Conservation (phyloP, 2,113 vertebrate species). For the Halcyon malimbica region DNA sequence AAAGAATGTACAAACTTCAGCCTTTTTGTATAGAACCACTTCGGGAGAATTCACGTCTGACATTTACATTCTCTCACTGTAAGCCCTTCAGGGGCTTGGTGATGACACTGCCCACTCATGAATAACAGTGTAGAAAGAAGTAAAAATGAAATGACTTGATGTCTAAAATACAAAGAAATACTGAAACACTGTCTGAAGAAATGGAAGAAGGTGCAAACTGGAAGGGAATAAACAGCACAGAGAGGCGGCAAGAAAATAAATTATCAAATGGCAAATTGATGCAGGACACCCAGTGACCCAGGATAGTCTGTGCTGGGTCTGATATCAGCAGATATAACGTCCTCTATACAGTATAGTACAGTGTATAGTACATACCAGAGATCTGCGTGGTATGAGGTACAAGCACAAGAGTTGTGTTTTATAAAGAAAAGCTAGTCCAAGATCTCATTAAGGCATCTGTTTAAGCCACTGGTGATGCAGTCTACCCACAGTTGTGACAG, state of each 20-base stretch:
- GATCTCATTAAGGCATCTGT: background rate
- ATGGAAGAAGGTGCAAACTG: background rate
- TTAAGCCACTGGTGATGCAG: background rate
- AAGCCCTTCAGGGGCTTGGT: background rate
- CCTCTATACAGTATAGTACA: background rate
- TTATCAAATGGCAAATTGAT: background rate
- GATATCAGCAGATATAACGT: background rate
- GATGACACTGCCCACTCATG: background rate
- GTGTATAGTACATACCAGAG: background rate
- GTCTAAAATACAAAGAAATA: background rate
- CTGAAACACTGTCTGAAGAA: background rate
- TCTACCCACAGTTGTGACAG: background rate
- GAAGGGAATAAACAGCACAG: background rate
- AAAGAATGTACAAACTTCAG: background rate
- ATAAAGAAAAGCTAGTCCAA: background rate
- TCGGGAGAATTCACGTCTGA: background rate
- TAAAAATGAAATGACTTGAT: background rate
- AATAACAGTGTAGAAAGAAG: background rate
- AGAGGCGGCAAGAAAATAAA: background rate
- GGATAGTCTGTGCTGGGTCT: background rate
- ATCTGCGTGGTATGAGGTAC: background rate
- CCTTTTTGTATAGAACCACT: background rate
- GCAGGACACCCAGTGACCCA: background rate
- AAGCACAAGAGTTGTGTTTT: background rate
- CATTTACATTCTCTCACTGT: background rate